Conservation (phyloP, 2,888 invertebrate species). For the Cryptocephalus primarius region DNA sequence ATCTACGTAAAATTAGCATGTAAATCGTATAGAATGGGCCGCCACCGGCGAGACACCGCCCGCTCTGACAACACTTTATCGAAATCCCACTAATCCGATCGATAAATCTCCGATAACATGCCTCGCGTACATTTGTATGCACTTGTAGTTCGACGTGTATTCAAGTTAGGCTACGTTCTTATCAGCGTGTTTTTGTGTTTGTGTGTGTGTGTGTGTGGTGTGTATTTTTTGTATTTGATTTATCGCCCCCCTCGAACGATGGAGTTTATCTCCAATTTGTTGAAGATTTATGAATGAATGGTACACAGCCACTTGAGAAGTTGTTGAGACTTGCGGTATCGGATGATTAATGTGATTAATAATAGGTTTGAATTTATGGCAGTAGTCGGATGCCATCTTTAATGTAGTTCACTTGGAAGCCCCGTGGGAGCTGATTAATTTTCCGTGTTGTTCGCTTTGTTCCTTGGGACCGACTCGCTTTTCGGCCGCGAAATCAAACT, state of each 20-base stretch:
- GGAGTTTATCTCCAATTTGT: background rate
- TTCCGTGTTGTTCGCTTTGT: no score
- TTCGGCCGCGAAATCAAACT: no score
- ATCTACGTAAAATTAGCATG: no score
- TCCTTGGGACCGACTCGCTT: no score
- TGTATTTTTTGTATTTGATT: background rate
- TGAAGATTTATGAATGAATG: slow-evolving; percentile 1
- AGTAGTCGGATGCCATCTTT: no score
- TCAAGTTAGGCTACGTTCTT: background rate
- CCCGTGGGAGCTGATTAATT: no score
- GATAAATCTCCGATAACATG: background rate
- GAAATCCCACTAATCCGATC: background rate
- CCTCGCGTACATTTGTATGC: slow-evolving; percentile 1
- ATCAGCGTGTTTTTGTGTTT: background rate
- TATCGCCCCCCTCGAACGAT: background rate
- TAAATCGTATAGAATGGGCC: no score
- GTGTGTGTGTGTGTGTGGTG: background rate
- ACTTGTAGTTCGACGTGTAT: background rate
- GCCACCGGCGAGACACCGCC: background rate
- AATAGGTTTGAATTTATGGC: no score
- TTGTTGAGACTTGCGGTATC: no score
- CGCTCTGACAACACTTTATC: background rate
- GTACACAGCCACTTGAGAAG: background rate
- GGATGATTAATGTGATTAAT: no score
- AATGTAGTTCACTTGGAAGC: no score